Evolutionary conservation across 2,888 invertebrate species (phyloP).

Genomic region (Eupithecia tripunctaria): DNA sequence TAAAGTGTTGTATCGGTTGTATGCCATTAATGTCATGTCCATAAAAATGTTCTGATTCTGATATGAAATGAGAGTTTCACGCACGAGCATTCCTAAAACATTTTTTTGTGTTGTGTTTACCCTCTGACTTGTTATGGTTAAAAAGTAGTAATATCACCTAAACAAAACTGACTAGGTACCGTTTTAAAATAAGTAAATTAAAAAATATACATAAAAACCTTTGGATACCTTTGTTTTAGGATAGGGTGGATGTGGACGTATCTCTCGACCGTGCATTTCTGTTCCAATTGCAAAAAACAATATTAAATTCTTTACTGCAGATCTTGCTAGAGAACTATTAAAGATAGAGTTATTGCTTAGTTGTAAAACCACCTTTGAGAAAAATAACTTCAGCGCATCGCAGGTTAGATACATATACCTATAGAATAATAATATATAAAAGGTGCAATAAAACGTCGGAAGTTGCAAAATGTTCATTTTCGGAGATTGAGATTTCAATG

Average conservation of each 20-base stretch:
- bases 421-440: neutral
- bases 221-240: neutral
- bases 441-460: constrained; percentile 44
- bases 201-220: neutral
- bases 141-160: neutral
- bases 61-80: constrained; percentile 53
- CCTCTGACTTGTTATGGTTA: neutral
- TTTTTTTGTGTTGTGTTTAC: constrained; percentile 14
- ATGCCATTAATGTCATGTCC: constrained; percentile 70
- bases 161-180: neutral
- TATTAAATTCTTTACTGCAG: constrained; percentile 23
- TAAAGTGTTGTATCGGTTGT: constrained; percentile 60
- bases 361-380: neutral
- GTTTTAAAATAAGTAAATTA: too few relatives aligned
- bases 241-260: neutral
- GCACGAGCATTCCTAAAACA: constrained; percentile 40
- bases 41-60: constrained; percentile 55
- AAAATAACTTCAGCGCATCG: neutral
- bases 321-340: constrained; percentile 28
- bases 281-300: constrained; percentile 6
- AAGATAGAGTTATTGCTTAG: constrained; percentile 20
- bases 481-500: constrained; percentile 38
- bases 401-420: too few relatives aligned
- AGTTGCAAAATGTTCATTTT: constrained; percentile 45
- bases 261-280: neutral